A percentile compares a stretch with the other conserved stretches of the same genome.
Evolutionary conservation across 2,888 invertebrate species (phyloP).

Genomic region (Tribolium freemani): DNA sequence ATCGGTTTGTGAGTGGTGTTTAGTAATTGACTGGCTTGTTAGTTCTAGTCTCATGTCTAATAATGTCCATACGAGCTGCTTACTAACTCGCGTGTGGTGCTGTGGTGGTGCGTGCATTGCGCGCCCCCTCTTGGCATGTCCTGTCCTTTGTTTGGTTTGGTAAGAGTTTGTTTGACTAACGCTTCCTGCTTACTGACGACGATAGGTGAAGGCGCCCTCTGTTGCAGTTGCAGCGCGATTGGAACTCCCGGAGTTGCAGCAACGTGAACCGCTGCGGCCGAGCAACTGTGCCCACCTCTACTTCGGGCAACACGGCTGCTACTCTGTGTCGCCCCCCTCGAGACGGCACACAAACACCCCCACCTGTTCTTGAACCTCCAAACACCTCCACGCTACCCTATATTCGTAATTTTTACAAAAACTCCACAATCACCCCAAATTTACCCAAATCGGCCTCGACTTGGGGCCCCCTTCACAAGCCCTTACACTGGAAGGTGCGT

Average conservation of each 20-base stretch:
- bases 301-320: slow-evolving; percentile 67
- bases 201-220: slow-evolving; percentile 60
- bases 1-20: background rate
- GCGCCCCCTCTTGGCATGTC: slow-evolving; percentile 55
- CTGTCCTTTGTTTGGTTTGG: slow-evolving; percentile 47
- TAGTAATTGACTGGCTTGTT: background rate
- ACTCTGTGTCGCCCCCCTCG: slow-evolving; percentile 65
- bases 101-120: slow-evolving; percentile 68
- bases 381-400: slow-evolving; percentile 69
- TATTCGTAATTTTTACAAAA: slow-evolving; percentile 68
- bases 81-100: slow-evolving; percentile 63
- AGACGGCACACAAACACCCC: slow-evolving; percentile 59
- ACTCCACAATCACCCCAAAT: slow-evolving; percentile 66
- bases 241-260: slow-evolving; percentile 70
- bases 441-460: slow-evolving; percentile 76
- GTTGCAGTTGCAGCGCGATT: slow-evolving; percentile 69
- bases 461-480: slow-evolving; percentile 76
- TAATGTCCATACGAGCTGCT: slow-evolving; percentile 52
- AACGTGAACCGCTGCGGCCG: slow-evolving; percentile 68
- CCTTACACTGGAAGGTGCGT: slow-evolving; percentile 76
- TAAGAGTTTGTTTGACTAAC: slow-evolving; percentile 55
- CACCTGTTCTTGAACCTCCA: slow-evolving; percentile 63
- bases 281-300: slow-evolving; percentile 66
- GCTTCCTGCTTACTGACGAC: slow-evolving; percentile 53
- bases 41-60: slow-evolving; percentile 29